These are phyloP conservation scores for Propsilocerus akamusi DNA, from an alignment of 1,140 invertebrate species.

Conservation along the genomic window DNA sequence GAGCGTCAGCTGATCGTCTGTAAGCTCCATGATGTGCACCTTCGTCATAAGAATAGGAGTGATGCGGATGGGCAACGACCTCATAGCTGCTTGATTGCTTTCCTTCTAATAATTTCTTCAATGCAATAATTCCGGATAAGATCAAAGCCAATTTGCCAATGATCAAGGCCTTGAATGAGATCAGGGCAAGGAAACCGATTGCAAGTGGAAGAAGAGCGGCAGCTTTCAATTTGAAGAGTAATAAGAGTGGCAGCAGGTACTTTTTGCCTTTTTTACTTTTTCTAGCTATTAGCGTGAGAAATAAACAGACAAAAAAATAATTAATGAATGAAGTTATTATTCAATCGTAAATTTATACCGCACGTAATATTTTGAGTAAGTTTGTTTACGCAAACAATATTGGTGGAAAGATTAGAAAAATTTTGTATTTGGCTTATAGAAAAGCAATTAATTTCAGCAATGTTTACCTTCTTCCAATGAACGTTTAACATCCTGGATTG, in stretches of 20 bases:
- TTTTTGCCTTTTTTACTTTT: constrained; percentile 54
- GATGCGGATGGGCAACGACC: constrained; percentile 45
- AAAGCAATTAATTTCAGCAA: background rate
- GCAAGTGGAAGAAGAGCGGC: constrained; percentile 54
- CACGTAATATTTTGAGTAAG: background rate
- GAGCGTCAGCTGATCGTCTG: constrained; percentile 33
- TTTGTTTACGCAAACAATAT: background rate
- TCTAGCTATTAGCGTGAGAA: constrained; percentile 16
- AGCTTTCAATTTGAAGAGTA: constrained; percentile 60
- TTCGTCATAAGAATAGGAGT: constrained; percentile 32
- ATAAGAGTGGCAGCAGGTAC: constrained; percentile 49
- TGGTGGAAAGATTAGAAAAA: background rate
- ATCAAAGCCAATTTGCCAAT: constrained; percentile 63
- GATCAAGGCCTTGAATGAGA: constrained; percentile 64
- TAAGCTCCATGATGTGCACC: constrained; percentile 34
- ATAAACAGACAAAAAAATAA: background rate
- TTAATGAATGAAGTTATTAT: background rate
- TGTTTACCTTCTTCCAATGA: constrained; percentile 39
- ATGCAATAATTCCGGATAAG: constrained; percentile 49
- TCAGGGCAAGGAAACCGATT: constrained; percentile 54
- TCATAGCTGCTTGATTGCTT: constrained; percentile 53
- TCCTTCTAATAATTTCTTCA: constrained; percentile 56
- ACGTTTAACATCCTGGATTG: constrained; percentile 44
- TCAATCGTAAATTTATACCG: background rate
- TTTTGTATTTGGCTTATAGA: background rate